Percentiles rank a stretch among this genome's conserved stretches.
phyloP scores from a whole-genome alignment of 1,140 invertebrate genomes.

The Drosophila bipectinata region DNA sequence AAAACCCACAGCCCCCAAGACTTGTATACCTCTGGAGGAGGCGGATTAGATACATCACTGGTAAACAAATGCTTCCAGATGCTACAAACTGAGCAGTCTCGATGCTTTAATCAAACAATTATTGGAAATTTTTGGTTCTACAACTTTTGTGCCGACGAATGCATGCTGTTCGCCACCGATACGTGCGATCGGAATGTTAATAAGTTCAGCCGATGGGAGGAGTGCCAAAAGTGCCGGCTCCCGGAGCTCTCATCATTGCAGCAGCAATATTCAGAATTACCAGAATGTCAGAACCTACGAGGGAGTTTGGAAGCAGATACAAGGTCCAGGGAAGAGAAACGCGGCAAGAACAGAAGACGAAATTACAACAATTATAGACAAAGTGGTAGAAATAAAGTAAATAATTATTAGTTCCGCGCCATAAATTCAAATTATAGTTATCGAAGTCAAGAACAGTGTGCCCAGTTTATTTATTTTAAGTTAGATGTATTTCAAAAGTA shows the following conservation, averaged over 20 bases:
- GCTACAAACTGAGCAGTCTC: conserved; percentile 35
- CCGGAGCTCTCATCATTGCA: conserved; percentile 40
- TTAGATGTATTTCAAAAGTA: not conserved
- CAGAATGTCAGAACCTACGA: conserved; percentile 44
- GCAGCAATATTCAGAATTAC: conserved; percentile 16
- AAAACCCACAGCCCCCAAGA: conserved; percentile 5
- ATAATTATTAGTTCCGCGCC: not conserved
- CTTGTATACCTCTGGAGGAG: not conserved
- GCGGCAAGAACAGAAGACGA: conserved; percentile 9
- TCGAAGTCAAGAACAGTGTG: not conserved
- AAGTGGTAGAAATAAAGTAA: conserved; percentile 18
- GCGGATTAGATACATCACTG: conserved; percentile 12
- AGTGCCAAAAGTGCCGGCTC: conserved; percentile 52
- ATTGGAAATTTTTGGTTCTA: conserved; percentile 76
- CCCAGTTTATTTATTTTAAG: not conserved
- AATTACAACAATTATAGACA: conserved; percentile 19
- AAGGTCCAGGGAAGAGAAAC: conserved; percentile 23
- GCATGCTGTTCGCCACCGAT: conserved; percentile 71
- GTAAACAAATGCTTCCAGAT: conserved; percentile 60
- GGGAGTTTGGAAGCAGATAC: conserved; percentile 26
- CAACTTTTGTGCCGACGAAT: conserved; percentile 69
- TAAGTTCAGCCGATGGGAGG: conserved; percentile 66
- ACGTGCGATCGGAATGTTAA: conserved; percentile 68
- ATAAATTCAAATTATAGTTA: not conserved
- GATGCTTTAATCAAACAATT: conserved; percentile 46